Evolutionary conservation across 2,113 vertebrate species (phyloP), one percentile per base, ranked within the genome.

Genomic region (Fregata magnificens): DNA sequence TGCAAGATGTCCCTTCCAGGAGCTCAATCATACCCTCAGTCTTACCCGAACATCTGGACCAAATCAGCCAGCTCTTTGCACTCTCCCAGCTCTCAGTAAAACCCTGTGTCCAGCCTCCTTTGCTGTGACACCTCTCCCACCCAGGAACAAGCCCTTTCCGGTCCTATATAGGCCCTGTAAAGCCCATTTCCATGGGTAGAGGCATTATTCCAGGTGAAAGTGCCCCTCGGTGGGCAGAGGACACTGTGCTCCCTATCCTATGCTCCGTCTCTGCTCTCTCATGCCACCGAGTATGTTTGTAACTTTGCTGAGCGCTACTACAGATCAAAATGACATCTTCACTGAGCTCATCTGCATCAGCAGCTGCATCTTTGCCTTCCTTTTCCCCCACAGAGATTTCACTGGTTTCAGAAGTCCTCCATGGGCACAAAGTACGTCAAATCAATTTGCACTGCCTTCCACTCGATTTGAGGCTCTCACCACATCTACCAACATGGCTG

Each of bases 261-360:
- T 18, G 34, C 61, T 50, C 76, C 2, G 2, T 40, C 38, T 12
- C 56, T 72, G 19, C 70, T 89, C 78, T 40, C 67, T 80, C 7
- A 3, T 1, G 17, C 17, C 67, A 6, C 28, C 2, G 0, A 53
- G 29, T 9, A 11, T 8, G 19, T 71, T 55, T 25, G 42, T 3
- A 56, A 42, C 63, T 28, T 79, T 56, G 24, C 67, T n/a, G 26
- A 83, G 36, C 1, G 0, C 53, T n/a, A n/a, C 82, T 76, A 14
- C 34, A 70, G 40, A 52, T 5, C n/a, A 12, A 83, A 90, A 16
- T 36, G 74, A 73, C 78, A 62, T n/a, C 74, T 44, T 31, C 65
- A 17, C 29, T 7, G 34, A 32, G 49, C 80, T 80, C 28, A 3
- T 44, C 70, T 55, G 17, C 55, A 38, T 28, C 50, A 69, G 70